Conservation (phyloP, 2,888 invertebrate genomes). For the Cremastinae sp. region DNA sequence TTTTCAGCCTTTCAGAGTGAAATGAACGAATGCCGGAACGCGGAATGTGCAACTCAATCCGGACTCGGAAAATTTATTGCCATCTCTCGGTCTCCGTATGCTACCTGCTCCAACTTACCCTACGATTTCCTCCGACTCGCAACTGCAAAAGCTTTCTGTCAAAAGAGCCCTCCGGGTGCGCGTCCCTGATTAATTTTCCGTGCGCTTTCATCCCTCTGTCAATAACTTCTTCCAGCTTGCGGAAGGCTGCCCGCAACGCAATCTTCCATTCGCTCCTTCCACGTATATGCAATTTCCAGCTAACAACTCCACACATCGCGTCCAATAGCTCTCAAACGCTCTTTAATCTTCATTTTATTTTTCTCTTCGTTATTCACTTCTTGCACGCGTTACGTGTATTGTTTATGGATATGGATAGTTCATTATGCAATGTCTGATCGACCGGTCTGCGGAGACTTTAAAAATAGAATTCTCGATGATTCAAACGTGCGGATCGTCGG, state of each 20-base stretch:
- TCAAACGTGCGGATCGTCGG: too few relatives aligned
- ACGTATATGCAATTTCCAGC: too few relatives aligned
- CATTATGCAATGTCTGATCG: not conserved
- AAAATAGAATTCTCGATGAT: too few relatives aligned
- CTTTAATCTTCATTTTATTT: too few relatives aligned
- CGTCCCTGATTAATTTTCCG: slow-evolving; percentile 53
- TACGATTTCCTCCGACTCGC: not conserved
- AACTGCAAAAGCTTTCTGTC: slow-evolving; percentile 20
- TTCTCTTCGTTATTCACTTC: too few relatives aligned
- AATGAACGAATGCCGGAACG: slow-evolving; percentile 33
- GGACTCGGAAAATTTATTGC: slow-evolving; percentile 49
- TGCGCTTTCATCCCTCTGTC: not conserved
- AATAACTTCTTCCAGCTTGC: slow-evolving; percentile 10
- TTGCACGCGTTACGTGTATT: too few relatives aligned
- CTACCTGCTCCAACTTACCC: not conserved
- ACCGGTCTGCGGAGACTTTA: too few relatives aligned
- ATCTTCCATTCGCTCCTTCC: slow-evolving; percentile 1
- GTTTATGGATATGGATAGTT: too few relatives aligned
- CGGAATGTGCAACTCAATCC: slow-evolving; percentile 45
- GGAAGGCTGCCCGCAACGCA: not conserved
- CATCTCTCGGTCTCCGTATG: not conserved
- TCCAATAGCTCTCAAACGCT: too few relatives aligned
- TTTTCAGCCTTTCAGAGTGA: slow-evolving; percentile 16
- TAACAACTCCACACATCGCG: too few relatives aligned
- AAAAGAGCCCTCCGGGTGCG: slow-evolving; percentile 23